phyloP scores from a whole-genome alignment of 2,113 vertebrate species.

The Columbina picui region DNA sequence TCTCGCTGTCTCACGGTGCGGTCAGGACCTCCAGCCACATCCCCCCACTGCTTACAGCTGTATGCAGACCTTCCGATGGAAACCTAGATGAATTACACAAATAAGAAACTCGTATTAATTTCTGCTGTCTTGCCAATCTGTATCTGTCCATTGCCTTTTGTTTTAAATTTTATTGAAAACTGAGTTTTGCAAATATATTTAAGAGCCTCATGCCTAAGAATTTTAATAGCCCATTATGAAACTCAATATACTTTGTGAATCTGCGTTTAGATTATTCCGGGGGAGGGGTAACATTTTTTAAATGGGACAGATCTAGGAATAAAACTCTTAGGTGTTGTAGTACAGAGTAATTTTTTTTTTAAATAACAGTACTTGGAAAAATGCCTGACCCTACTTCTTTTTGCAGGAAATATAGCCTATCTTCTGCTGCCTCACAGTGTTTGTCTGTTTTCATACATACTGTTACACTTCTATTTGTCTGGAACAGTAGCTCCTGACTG shows the following conservation, averaged over 20 bases:
- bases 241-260: background rate
- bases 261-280: background rate
- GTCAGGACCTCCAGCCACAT: background rate
- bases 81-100: background rate
- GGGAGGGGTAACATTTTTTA: background rate
- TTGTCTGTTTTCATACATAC: background rate
- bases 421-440: conserved; percentile 33
- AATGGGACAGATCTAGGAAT: background rate
- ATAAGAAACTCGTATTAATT: background rate
- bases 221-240: background rate
- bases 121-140: background rate
- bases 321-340: background rate
- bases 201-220: background rate
- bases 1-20: accelerated
- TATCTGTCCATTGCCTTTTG: background rate
- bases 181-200: background rate
- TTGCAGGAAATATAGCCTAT: background rate
- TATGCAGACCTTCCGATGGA: background rate
- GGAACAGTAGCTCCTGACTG: background rate
- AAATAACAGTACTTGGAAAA: background rate
- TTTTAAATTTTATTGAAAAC: background rate
- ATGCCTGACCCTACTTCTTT: background rate
- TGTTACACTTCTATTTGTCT: background rate
- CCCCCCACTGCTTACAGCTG: background rate
- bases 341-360: background rate